phyloP scores from a whole-genome alignment of 2,113 vertebrate genomes.

The Ahaetulla prasina region DNA sequence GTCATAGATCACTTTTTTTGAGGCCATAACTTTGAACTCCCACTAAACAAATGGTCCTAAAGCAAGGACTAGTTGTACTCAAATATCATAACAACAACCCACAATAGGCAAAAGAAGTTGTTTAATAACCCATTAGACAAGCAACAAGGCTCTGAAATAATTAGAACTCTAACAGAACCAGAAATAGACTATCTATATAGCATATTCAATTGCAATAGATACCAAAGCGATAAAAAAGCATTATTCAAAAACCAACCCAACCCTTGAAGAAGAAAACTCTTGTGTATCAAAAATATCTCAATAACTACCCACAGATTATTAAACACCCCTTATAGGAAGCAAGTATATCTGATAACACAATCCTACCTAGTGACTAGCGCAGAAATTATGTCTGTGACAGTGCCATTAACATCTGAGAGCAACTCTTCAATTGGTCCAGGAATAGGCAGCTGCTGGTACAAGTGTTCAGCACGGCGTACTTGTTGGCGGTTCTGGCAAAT shows the following conservation, averaged over 20 bases:
- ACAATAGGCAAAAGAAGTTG: neutral
- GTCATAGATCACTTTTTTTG: neutral
- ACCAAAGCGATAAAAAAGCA: neutral
- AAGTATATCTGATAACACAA: neutral
- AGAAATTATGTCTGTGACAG: conserved; percentile 96
- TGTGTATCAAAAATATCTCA: neutral
- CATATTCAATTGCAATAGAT: neutral
- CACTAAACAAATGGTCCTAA: neutral
- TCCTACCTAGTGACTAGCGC: conserved; percentile 90
- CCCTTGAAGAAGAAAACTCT: neutral
- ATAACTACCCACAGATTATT: neutral
- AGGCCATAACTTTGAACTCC: neutral
- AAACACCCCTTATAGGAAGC: neutral
- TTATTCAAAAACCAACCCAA: neutral
- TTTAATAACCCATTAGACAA: neutral
- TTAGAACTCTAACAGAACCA: neutral
- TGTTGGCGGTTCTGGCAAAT: conserved; percentile 98
- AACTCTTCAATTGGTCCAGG: conserved; percentile 90
- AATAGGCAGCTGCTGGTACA: conserved; percentile 93
- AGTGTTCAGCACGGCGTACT: conserved; percentile 90
- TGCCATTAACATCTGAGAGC: conserved; percentile 87
- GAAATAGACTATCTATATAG: neutral
- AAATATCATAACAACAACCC: neutral
- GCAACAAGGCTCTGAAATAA: neutral
- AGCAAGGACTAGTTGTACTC: neutral